A percentile compares a stretch with the other conserved stretches of the same genome.
phyloP scores from a whole-genome alignment of 2,113 vertebrate species.

The Amia ocellicauda region DNA sequence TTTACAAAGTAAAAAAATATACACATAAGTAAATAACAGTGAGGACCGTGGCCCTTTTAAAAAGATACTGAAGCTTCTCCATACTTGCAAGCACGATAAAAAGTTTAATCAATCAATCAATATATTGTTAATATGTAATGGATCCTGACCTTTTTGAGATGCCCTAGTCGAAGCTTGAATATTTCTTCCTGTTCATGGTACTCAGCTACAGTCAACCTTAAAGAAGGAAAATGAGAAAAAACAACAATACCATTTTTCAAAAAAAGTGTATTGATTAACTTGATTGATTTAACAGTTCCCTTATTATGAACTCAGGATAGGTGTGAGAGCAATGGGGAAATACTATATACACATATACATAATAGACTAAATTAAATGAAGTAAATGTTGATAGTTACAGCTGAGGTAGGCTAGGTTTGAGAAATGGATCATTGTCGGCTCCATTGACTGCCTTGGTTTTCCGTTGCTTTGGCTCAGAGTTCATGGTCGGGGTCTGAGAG shows the following conservation, averaged over 20 bases:
- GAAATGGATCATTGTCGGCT: conserved; percentile 95
- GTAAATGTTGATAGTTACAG: too few species aligned
- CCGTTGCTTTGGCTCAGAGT: conserved; percentile 97
- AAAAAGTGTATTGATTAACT: too few species aligned
- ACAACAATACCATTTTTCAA: too few species aligned
- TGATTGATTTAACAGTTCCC: too few species aligned
- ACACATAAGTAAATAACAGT: conserved; percentile 19
- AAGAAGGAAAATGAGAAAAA: conserved; percentile 36
- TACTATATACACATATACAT: too few species aligned
- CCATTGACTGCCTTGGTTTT: conserved; percentile 98
- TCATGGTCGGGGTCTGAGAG: conserved; percentile 88
- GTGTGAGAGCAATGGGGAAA: too few species aligned
- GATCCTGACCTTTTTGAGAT: conserved; percentile 91
- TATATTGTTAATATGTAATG: background rate
- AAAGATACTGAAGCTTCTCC: too few species aligned
- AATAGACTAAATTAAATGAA: too few species aligned
- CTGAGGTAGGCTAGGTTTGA: conserved; percentile 97
- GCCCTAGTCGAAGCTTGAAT: conserved; percentile 95
- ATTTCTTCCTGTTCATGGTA: conserved; percentile 99
- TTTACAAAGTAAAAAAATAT: conserved; percentile 33
- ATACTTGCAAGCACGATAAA: too few species aligned
- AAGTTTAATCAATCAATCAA: too few species aligned
- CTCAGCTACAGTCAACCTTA: conserved; percentile 92
- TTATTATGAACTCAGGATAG: too few species aligned
- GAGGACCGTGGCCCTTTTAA: too few species aligned